Evolutionary conservation across 2,888 invertebrate genomes (phyloP).

Genomic region (Colostygia pectinataria): DNA sequence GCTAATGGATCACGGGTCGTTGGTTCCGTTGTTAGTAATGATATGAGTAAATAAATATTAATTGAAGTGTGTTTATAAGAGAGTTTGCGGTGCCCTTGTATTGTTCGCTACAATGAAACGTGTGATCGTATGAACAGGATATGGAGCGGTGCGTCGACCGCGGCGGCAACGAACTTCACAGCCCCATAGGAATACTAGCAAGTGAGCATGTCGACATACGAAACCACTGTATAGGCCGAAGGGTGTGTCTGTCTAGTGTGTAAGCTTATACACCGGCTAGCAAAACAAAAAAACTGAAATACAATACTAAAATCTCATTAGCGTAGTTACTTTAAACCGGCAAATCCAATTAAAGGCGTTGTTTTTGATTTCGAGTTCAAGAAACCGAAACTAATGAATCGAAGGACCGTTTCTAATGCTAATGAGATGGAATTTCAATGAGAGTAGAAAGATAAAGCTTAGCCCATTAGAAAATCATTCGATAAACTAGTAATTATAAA

Average conservation of each 20-base stretch:
- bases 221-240: conserved; percentile 27
- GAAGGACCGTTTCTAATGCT: conserved; percentile 11
- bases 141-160: conserved; percentile 67
- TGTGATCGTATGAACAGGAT: conserved; percentile 60
- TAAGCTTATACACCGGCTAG: conserved; percentile 18
- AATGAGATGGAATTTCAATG: conserved; percentile 15
- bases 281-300: conserved; percentile 16
- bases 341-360: conserved; percentile 6
- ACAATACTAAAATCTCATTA: conserved; percentile 26
- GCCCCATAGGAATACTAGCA: conserved; percentile 52
- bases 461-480: conserved; percentile 12
- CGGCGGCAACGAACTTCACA: conserved; percentile 60
- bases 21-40: conserved; percentile 42
- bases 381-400: conserved; percentile 8
- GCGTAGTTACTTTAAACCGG: conserved; percentile 6
- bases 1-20: conserved; percentile 41
- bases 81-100: conserved; percentile 32
- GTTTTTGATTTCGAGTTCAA: conserved; percentile 8
- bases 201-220: conserved; percentile 31
- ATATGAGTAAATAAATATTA: conserved; percentile 47
- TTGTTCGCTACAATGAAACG: conserved; percentile 59
- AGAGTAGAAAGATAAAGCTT: not conserved
- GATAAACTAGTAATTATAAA: conserved; percentile 30
- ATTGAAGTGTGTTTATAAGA: conserved; percentile 41
- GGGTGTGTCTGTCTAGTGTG: no score